Evolutionary conservation across 2,888 invertebrate species (phyloP).

Genomic region (Mechanitis messenoides): DNA sequence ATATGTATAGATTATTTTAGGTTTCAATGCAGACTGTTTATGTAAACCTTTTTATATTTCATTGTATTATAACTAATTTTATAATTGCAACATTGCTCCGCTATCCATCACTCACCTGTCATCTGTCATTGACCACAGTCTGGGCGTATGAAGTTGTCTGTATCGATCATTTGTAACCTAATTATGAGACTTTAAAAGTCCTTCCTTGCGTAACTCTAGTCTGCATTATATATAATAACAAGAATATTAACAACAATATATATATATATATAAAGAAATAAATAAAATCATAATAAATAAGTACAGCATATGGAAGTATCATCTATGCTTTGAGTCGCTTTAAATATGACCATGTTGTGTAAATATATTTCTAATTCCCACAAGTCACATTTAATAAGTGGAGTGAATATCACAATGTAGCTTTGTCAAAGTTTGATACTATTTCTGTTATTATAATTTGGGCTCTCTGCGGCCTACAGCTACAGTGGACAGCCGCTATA

Average conservation of each 20-base stretch:
- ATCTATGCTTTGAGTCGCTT: too few relatives aligned
- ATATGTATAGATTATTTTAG: too few relatives aligned
- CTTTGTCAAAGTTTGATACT: slow-evolving; percentile 53
- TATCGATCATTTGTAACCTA: slow-evolving; percentile 67
- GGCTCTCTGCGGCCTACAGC: slow-evolving; percentile 45
- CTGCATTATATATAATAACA: slow-evolving; percentile 17
- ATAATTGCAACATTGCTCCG: slow-evolving; percentile 26
- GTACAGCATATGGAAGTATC: too few relatives aligned
- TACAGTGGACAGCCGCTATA: too few relatives aligned
- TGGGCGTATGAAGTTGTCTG: slow-evolving; percentile 43
- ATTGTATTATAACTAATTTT: too few relatives aligned
- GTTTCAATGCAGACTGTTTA: too few relatives aligned
- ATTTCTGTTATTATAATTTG: slow-evolving; percentile 62
- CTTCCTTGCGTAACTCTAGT: slow-evolving; percentile 28
- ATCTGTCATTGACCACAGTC: slow-evolving; percentile 52
- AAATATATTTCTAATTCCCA: slow-evolving; percentile 43
- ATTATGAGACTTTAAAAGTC: slow-evolving; percentile 43
- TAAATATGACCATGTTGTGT: slow-evolving; percentile 8
- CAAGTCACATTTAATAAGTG: slow-evolving; percentile 39
- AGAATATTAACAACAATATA: background rate
- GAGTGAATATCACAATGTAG: slow-evolving; percentile 55
- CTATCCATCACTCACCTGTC: slow-evolving; percentile 57
- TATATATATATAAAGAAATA: too few relatives aligned
- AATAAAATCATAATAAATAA: too few relatives aligned
- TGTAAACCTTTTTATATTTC: too few relatives aligned